Conservation (phyloP, 2,888 invertebrate species). For the Choristoneura rosaceana region DNA sequence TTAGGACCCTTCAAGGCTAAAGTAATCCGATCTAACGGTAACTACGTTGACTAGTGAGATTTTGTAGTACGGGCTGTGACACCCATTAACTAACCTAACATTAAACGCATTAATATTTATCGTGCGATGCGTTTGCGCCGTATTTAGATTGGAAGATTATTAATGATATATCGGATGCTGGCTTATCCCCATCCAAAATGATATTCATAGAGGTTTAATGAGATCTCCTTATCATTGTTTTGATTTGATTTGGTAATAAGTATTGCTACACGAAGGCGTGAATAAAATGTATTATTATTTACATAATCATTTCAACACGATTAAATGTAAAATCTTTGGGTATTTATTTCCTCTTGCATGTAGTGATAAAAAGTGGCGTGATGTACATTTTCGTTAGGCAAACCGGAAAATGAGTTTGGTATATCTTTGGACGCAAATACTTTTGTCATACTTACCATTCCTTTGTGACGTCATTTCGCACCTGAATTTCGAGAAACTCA, state of each 20-base stretch:
- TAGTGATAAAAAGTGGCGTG: too few relatives aligned
- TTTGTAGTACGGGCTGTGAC: slow-evolving; percentile 43
- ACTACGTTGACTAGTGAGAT: not conserved
- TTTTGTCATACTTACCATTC: too few relatives aligned
- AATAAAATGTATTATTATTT: slow-evolving; percentile 14
- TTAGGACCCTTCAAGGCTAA: too few relatives aligned
- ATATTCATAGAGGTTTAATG: slow-evolving; percentile 32
- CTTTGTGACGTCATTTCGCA: too few relatives aligned
- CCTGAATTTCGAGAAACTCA: too few relatives aligned
- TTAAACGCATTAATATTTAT: slow-evolving; percentile 64
- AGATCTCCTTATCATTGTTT: slow-evolving; percentile 25
- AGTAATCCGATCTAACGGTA: too few relatives aligned
- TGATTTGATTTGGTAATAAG: slow-evolving; percentile 17
- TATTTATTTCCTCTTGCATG: too few relatives aligned
- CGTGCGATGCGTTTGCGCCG: slow-evolving; percentile 43
- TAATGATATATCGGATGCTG: slow-evolving; percentile 38
- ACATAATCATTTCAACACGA: not conserved
- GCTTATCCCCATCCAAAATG: slow-evolving; percentile 25
- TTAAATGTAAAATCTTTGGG: not conserved
- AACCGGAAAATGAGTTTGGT: too few relatives aligned
- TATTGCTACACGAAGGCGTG: slow-evolving; percentile 1
- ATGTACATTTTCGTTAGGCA: too few relatives aligned
- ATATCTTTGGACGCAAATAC: too few relatives aligned
- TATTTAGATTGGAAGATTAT: slow-evolving; percentile 43
- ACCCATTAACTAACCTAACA: slow-evolving; percentile 56